Conservation (phyloP, 2,888 invertebrate genomes). For the Scaptomyza parva region DNA sequence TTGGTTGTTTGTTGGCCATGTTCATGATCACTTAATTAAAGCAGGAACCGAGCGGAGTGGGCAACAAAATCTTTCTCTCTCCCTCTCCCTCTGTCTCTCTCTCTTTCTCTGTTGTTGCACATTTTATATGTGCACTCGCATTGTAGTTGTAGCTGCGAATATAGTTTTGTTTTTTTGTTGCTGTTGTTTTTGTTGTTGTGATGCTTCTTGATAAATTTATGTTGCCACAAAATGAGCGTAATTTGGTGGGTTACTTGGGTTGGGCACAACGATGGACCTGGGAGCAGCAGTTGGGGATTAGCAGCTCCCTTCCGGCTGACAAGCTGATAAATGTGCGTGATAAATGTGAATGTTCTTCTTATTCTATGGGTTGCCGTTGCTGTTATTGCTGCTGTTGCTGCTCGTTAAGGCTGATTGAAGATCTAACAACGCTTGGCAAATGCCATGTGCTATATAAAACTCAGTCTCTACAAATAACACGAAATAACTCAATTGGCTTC, state of each 20-base stretch:
- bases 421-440: constrained; percentile 58
- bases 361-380: constrained; percentile 36
- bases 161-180: constrained; percentile 34
- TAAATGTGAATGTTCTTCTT: constrained; percentile 62
- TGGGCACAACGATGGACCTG: constrained; percentile 22
- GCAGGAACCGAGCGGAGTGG: constrained; percentile 33
- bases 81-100: constrained; percentile 33
- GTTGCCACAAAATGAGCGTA: constrained; percentile 73
- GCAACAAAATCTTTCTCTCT: constrained; percentile 28
- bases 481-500: constrained; percentile 28
- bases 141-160: constrained; percentile 50
- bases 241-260: constrained; percentile 66
- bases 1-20: constrained; percentile 54
- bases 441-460: constrained; percentile 47
- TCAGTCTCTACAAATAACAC: constrained; percentile 21
- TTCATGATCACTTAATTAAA: constrained; percentile 79
- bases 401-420: constrained; percentile 65
- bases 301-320: constrained; percentile 66
- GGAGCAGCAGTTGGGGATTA: constrained; percentile 37
- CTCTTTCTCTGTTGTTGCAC: constrained; percentile 15
- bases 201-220: constrained; percentile 74
- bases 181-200: constrained; percentile 44
- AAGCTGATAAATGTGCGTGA: constrained; percentile 76
- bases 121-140: constrained; percentile 41
- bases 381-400: constrained; percentile 22